Conservation (phyloP, 2,113 vertebrate species). For the Psammodynastes pulverulentus region DNA sequence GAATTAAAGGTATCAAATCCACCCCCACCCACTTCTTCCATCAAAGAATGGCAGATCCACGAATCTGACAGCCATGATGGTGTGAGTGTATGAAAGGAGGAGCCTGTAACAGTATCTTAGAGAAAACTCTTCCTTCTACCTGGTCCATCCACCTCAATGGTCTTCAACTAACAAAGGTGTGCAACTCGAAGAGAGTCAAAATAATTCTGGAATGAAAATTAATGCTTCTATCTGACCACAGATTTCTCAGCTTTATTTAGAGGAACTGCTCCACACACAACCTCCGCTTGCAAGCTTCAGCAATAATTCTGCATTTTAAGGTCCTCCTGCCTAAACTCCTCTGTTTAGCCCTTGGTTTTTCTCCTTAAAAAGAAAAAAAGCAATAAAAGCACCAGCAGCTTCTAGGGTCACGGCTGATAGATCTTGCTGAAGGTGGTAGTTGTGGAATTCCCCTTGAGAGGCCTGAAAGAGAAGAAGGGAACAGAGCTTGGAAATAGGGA, state of each 20-base stretch:
- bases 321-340: neutral
- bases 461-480: neutral
- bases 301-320: neutral
- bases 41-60: too few species aligned
- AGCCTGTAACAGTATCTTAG: neutral
- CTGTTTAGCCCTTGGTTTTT: neutral
- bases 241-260: neutral
- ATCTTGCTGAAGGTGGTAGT: neutral
- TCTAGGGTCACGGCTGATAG: neutral
- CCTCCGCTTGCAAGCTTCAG: neutral
- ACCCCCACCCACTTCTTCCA: too few species aligned
- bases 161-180: neutral
- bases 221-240: neutral
- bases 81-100: neutral
- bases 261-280: neutral
- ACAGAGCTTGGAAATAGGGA: neutral
- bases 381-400: neutral
- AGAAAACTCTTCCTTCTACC: neutral
- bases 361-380: neutral
- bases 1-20: too few species aligned
- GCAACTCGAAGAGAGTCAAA: neutral
- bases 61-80: too few species aligned
- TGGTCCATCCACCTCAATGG: neutral
- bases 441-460: conserved; percentile 20
- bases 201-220: neutral